Base-by-base conservation (phyloP, 1,140 invertebrate genomes). In the honey bee (Apis mellifera) region DNA sequence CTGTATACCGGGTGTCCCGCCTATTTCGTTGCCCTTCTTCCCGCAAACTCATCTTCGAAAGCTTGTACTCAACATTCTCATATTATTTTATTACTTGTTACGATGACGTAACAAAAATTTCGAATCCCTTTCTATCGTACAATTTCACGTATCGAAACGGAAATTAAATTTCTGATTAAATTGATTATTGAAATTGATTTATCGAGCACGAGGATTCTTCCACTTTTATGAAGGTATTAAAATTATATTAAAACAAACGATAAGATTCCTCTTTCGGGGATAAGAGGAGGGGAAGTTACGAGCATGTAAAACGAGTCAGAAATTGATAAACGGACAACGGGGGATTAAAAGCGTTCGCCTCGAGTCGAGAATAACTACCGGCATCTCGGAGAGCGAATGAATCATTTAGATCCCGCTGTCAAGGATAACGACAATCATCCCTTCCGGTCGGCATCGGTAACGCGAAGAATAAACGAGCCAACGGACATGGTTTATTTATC, bases 401-500 rank as follows among this genome's bases (percentile, higher is more conserved):
- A 26, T 15, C n/a, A 8, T 62, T 19, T 26, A 21, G 21, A 0
- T 68, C 17, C 72, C 55, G n/a, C 19, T 69, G 54, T 57, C 17
- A 57, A n/a, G 55, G 69, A 72, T 78, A 87, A 82, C 79, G 70
- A 52, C 17, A 13, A 57, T 26, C 74, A 71, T 64, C 69, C 52
- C 66, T 57, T 66, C 65, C 23, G 59, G 50, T 11, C 79, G 75
- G 23, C 26, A 57, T 75, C 17, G 62, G 62, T 79, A 88, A 87
- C 74, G 54, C 64, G 70, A 72, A 72, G 70, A 87, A 87, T 78
- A 82, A 84, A 85, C 66, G 60, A 78, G 62, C 50, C 78, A n/a
- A 8, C 13, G 54, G 74, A 50, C 78, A 84, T 87, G 75, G 78
- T 88, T 87, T 87, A 88, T 88, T 88, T 88, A 87, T 88, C 75